Evolutionary conservation across 2,113 vertebrate species (phyloP).

Genomic region (Emydocephalus ijimae): DNA sequence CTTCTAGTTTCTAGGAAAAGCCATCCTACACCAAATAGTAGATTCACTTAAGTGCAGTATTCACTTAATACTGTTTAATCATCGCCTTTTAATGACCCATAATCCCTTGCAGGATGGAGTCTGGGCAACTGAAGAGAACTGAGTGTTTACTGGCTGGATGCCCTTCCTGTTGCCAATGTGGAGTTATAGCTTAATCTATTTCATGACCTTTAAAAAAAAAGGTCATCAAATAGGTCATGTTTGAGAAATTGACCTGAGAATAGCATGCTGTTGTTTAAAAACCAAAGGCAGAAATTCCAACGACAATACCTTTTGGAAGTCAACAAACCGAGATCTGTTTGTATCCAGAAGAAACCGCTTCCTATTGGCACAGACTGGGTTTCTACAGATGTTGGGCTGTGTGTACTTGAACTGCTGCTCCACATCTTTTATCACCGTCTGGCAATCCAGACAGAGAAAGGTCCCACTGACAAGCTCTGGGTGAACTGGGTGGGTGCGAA

Average conservation of each 20-base stretch:
- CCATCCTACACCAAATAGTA: not conserved
- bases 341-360: slow-evolving; percentile 94
- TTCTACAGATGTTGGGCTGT: slow-evolving; percentile 93
- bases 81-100: too few relatives aligned
- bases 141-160: too few relatives aligned
- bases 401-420: slow-evolving; percentile 98
- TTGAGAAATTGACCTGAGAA: not conserved
- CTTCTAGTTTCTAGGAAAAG: not conserved
- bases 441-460: slow-evolving; percentile 95
- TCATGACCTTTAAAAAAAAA: not conserved
- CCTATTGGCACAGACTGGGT: slow-evolving; percentile 95
- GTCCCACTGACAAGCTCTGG: slow-evolving; percentile 94
- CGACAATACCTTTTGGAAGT: slow-evolving; percentile 92
- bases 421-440: slow-evolving; percentile 89
- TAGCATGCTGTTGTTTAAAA: not conserved
- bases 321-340: slow-evolving; percentile 95
- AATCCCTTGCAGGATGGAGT: too few relatives aligned
- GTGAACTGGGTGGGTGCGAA: slow-evolving; percentile 94
- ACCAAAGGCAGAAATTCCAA: not conserved
- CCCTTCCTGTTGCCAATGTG: too few relatives aligned
- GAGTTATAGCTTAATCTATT: not conserved
- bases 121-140: too few relatives aligned
- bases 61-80: not conserved
- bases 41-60: not conserved
- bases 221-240: not conserved